Conservation (phyloP, 2,113 vertebrate genomes). For the Tupaia tana region DNA sequence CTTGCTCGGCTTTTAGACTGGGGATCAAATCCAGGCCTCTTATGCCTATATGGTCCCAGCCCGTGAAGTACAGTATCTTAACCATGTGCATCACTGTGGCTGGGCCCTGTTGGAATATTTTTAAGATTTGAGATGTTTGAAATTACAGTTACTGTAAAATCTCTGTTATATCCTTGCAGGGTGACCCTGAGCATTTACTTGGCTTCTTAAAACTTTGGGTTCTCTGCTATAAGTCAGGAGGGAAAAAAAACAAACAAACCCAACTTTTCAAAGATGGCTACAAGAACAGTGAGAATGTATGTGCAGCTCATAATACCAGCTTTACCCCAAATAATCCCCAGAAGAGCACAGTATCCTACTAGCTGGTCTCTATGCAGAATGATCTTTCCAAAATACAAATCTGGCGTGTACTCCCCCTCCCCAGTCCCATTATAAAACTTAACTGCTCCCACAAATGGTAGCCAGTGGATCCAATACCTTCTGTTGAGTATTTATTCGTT, state of each 20-base stretch:
- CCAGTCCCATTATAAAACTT: neutral
- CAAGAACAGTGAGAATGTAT: neutral
- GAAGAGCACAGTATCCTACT: neutral
- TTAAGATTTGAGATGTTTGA: neutral
- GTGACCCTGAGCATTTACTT: neutral
- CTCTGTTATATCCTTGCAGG: neutral
- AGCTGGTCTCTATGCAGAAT: neutral
- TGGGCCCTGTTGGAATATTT: neutral
- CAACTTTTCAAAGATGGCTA: neutral
- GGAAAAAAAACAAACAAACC: neutral
- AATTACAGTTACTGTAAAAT: neutral
- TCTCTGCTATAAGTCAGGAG: neutral
- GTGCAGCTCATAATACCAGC: neutral
- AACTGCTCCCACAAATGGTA: neutral
- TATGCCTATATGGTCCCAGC: too few species aligned
- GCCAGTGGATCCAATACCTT: neutral
- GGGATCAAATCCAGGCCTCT: too few species aligned
- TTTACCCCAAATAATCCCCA: neutral
- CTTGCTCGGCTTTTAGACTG: too few species aligned
- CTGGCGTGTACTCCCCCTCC: neutral
- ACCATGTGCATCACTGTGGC: too few species aligned
- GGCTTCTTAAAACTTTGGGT: neutral
- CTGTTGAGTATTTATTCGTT: constrained; percentile 5
- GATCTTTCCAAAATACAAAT: neutral
- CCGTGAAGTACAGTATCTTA: too few species aligned